phyloP scores from a whole-genome alignment of 2,888 invertebrate genomes.

The Aphodius sticticus region DNA sequence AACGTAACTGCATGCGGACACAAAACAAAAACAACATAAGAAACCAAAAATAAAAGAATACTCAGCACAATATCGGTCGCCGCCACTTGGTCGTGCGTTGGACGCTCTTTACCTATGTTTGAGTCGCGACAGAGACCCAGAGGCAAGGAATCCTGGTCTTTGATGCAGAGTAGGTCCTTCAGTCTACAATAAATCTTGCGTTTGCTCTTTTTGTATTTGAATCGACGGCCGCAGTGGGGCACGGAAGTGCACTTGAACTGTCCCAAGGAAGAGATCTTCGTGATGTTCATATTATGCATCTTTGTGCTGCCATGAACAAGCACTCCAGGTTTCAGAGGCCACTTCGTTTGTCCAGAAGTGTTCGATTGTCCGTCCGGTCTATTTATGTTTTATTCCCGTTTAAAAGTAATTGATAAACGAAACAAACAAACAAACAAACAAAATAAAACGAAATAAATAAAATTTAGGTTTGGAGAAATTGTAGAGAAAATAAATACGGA shows the following conservation, averaged over 20 bases:
- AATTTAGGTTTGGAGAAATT: neutral
- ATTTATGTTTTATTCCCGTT: conserved; percentile 13
- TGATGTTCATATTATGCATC: conserved; percentile 70
- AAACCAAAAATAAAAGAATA: conserved; percentile 41
- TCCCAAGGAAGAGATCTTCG: conserved; percentile 49
- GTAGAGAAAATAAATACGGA: neutral
- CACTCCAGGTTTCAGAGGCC: conserved; percentile 90
- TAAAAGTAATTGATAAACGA: conserved; percentile 13
- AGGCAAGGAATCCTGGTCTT: conserved; percentile 57
- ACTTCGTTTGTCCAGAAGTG: conserved; percentile 65
- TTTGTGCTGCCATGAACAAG: conserved; percentile 84
- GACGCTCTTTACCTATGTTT: conserved; percentile 58
- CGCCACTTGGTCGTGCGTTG: neutral
- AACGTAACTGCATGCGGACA: conserved; percentile 72
- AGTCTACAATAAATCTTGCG: conserved; percentile 56
- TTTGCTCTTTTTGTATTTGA: conserved; percentile 52
- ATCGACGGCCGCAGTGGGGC: conserved; percentile 35
- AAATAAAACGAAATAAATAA: neutral
- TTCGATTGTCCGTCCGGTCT: conserved; percentile 62
- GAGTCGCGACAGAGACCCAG: conserved; percentile 61
- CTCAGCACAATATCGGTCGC: conserved; percentile 11
- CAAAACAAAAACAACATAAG: conserved; percentile 48
- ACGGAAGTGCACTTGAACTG: conserved; percentile 51
- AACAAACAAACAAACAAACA: conserved; percentile 10
- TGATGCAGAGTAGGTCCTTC: conserved; percentile 54